Evolutionary conservation across 2,888 invertebrate genomes (phyloP).

Genomic region (Spodoptera exigua): DNA sequence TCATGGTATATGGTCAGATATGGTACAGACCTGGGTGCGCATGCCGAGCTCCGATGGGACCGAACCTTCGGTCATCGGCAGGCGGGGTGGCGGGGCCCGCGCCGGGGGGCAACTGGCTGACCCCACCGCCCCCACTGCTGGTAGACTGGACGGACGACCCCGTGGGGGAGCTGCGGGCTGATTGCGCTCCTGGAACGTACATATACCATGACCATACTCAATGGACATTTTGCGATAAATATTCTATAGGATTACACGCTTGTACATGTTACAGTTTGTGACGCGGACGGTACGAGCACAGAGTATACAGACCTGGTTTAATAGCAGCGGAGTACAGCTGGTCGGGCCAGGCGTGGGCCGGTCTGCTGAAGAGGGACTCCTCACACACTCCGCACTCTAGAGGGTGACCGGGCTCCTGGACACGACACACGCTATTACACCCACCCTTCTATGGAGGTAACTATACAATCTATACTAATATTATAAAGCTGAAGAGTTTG

Average conservation of each 20-base stretch:
- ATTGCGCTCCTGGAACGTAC: constrained; percentile 30
- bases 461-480: too few species aligned
- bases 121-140: constrained; percentile 24
- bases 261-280: too few species aligned
- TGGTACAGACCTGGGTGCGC: constrained; percentile 26
- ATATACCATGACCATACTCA: too few species aligned
- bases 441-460: too few species aligned
- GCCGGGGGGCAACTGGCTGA: neutral
- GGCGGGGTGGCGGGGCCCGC: neutral
- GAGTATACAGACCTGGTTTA: constrained; percentile 50
- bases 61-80: constrained; percentile 63
- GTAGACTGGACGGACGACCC: constrained; percentile 53
- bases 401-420: constrained; percentile 54
- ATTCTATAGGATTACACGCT: too few species aligned
- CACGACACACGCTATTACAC: too few species aligned
- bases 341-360: constrained; percentile 63
- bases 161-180: constrained; percentile 54
- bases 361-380: constrained; percentile 67
- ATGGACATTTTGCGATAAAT: too few species aligned
- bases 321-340: constrained; percentile 53
- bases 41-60: constrained; percentile 62
- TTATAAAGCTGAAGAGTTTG: too few species aligned
- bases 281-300: too few species aligned
- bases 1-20: too few species aligned
- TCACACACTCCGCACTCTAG: constrained; percentile 39